Conservation (phyloP, 2,888 invertebrate genomes). For the Hydroisotoma schaefferi region DNA sequence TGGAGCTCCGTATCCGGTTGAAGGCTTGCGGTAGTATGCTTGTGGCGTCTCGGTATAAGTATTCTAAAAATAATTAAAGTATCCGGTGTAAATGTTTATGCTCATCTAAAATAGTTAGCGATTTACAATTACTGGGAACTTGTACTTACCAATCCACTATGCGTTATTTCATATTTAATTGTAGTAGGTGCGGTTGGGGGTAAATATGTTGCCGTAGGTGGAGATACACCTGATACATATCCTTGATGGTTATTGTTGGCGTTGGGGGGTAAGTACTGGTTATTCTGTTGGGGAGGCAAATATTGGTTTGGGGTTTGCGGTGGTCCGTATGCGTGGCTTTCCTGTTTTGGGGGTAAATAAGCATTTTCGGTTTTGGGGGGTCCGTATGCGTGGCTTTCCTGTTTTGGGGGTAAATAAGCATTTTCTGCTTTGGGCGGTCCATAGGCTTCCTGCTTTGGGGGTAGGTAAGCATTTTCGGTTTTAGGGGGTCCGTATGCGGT, state of each 20-base stretch:
- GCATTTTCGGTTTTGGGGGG: constrained; percentile 13
- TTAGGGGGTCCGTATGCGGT: not conserved
- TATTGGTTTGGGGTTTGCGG: constrained; percentile 6
- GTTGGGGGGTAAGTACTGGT: not conserved
- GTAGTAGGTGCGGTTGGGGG: constrained; percentile 19
- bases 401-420: constrained; percentile 22
- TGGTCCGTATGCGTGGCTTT: constrained; percentile 9
- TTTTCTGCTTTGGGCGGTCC: constrained; percentile 3
- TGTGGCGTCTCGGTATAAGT: constrained; percentile 34
- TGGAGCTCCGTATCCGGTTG: constrained; percentile 35
- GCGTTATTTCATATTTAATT: no score
- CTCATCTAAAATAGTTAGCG: no score
- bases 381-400: constrained; percentile 11
- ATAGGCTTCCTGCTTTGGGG: not conserved
- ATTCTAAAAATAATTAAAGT: constrained; percentile 20
- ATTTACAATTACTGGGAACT: no score
- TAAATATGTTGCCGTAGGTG: constrained; percentile 27
- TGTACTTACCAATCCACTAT: no score
- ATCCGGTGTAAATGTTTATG: not conserved
- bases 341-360: constrained; percentile 19
- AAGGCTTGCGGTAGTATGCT: constrained; percentile 38
- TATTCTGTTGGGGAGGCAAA: constrained; percentile 13
- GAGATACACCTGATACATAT: constrained; percentile 24
- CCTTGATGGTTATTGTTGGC: constrained; percentile 4
- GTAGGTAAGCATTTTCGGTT: constrained; percentile 3